Evolutionary conservation across 2,113 vertebrate species (phyloP).

Genomic region (Oreochromis spilurus): DNA sequence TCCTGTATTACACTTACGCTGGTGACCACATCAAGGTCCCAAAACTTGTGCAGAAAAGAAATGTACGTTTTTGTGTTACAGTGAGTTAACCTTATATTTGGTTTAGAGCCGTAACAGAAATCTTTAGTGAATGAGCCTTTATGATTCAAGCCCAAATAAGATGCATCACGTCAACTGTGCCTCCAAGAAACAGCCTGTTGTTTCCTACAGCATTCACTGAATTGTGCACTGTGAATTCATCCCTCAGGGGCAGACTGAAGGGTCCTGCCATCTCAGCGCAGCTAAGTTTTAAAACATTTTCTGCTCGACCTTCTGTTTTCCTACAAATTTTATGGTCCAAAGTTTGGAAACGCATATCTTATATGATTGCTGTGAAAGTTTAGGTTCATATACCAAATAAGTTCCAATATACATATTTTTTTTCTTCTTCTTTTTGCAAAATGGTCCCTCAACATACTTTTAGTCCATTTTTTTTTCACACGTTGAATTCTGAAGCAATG

Average conservation of each 20-base stretch:
- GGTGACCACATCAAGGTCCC: not conserved
- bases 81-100: not conserved
- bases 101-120: not conserved
- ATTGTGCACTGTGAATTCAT: not conserved
- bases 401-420: not conserved
- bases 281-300: not conserved
- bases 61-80: not conserved
- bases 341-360: not conserved
- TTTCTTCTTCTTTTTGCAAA: not conserved
- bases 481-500: not conserved
- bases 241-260: not conserved
- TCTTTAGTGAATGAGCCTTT: not conserved
- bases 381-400: not conserved
- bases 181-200: not conserved
- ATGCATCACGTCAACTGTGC: not conserved
- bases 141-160: not conserved
- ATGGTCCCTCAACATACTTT: not conserved
- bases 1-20: not conserved
- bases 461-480: not conserved
- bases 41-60: not conserved
- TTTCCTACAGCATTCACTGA: not conserved
- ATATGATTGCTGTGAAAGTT: not conserved
- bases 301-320: not conserved
- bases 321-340: not conserved
- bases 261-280: not conserved